Evolutionary conservation across 2,113 vertebrate species (phyloP).

Genomic region (Tonatia bakeri): DNA sequence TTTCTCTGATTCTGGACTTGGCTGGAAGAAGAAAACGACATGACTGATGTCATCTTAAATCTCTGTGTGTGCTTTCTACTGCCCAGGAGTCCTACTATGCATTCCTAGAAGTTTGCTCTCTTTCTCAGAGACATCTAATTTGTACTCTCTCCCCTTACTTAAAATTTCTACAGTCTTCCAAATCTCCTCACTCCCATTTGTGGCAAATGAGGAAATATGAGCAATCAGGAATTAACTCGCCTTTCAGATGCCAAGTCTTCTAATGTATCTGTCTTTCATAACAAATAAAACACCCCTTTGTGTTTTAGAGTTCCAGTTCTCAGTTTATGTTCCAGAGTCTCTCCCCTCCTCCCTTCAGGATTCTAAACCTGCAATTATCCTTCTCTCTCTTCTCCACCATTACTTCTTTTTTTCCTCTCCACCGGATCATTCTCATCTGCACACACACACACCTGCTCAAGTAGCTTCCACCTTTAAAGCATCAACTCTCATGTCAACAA

Average conservation of each 20-base stretch:
- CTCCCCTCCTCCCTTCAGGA: not conserved
- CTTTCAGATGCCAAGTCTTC: not conserved
- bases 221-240: not conserved
- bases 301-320: constrained; percentile 13
- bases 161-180: not conserved
- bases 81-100: not conserved
- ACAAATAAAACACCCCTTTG: not conserved
- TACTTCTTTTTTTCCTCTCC: not conserved
- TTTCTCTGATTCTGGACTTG: not conserved
- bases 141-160: not conserved
- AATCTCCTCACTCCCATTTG: not conserved
- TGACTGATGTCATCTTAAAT: not conserved
- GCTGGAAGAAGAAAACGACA: not conserved
- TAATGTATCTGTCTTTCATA: not conserved
- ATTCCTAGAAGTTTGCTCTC: not conserved
- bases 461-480: not conserved
- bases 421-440: not conserved
- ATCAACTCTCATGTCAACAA: not conserved
- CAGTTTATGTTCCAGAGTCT: not conserved
- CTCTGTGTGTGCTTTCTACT: not conserved
- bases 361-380: constrained; percentile 7
- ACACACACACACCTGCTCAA: not conserved
- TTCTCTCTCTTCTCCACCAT: not conserved
- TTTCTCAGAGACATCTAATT: not conserved
- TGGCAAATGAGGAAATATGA: not conserved